Evolutionary conservation across 2,113 vertebrate species (phyloP).

Genomic region (Poeciliopsis retropinna): DNA sequence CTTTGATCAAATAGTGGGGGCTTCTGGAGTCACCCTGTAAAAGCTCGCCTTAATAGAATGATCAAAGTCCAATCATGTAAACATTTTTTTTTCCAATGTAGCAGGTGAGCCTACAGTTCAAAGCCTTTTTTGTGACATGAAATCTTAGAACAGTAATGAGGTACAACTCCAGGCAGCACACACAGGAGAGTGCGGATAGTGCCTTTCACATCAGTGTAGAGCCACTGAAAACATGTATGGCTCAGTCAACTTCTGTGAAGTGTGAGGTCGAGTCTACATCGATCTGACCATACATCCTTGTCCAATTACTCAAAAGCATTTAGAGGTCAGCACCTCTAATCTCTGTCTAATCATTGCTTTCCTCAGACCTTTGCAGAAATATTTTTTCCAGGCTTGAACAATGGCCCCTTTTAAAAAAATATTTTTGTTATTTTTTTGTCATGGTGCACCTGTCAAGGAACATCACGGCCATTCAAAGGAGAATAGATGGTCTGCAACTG

Average conservation of each 20-base stretch:
- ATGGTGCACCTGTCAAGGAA: background rate
- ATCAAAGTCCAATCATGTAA: constrained; percentile 53
- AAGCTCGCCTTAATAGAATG: constrained; percentile 11
- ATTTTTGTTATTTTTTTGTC: too few relatives aligned
- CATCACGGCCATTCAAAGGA: background rate
- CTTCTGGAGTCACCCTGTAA: constrained; percentile 33
- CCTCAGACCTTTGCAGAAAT: background rate
- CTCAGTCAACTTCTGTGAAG: background rate
- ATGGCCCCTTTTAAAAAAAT: too few relatives aligned
- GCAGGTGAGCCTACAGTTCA: constrained; percentile 18
- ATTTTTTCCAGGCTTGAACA: background rate
- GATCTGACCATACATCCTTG: constrained; percentile 1
- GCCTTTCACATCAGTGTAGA: background rate
- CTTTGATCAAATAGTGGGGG: constrained; percentile 45
- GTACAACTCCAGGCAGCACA: background rate
- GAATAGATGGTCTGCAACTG: background rate
- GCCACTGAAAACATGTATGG: background rate
- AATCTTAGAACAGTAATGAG: constrained; percentile 17
- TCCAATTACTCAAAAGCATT: background rate
- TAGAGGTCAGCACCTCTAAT: background rate
- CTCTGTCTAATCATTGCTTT: background rate
- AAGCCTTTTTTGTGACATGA: constrained; percentile 11
- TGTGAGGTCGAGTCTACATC: background rate
- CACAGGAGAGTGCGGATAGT: background rate
- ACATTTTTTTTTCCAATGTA: constrained; percentile 29